Evolutionary conservation across 2,888 invertebrate genomes (phyloP).

Genomic region (Hesperia comma): DNA sequence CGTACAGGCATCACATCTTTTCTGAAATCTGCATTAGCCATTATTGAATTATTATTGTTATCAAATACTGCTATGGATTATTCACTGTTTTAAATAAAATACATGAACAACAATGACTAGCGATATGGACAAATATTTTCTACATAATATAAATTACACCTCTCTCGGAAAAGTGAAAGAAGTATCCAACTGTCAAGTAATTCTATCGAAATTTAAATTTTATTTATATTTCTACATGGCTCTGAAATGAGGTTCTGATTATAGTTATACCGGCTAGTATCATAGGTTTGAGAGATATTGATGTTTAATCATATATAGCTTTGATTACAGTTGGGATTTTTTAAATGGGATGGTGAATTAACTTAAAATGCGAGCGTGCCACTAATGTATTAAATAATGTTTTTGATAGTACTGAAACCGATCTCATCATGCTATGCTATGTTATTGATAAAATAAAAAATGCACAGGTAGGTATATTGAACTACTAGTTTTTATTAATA

Average conservation of each 20-base stretch:
- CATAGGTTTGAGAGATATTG: too few relatives aligned
- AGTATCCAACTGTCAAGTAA: constrained; percentile 65
- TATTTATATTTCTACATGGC: constrained; percentile 38
- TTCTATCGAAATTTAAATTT: constrained; percentile 60
- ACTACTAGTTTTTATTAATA: too few relatives aligned
- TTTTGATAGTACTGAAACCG: too few relatives aligned
- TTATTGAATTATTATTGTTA: constrained; percentile 56
- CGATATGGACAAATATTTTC: constrained; percentile 65
- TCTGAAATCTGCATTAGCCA: constrained; percentile 80
- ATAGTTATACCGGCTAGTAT: too few relatives aligned
- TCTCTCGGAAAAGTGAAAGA: constrained; percentile 58
- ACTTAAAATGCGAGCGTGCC: too few relatives aligned
- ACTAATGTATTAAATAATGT: too few relatives aligned
- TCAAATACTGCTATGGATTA: constrained; percentile 47
- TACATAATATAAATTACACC: constrained; percentile 76
- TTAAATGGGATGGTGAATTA: too few relatives aligned
- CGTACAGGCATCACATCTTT: constrained; percentile 82
- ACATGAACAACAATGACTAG: constrained; percentile 71
- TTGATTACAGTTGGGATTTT: too few relatives aligned
- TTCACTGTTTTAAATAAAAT: constrained; percentile 72
- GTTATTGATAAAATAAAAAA: too few relatives aligned
- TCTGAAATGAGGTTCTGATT: constrained; percentile 15
- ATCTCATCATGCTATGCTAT: too few relatives aligned
- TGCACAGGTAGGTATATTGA: too few relatives aligned
- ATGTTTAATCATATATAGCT: too few relatives aligned